These are phyloP conservation scores for Cotesia congregata DNA, from an alignment of 2,888 invertebrate species.

Conservation along the genomic window DNA sequence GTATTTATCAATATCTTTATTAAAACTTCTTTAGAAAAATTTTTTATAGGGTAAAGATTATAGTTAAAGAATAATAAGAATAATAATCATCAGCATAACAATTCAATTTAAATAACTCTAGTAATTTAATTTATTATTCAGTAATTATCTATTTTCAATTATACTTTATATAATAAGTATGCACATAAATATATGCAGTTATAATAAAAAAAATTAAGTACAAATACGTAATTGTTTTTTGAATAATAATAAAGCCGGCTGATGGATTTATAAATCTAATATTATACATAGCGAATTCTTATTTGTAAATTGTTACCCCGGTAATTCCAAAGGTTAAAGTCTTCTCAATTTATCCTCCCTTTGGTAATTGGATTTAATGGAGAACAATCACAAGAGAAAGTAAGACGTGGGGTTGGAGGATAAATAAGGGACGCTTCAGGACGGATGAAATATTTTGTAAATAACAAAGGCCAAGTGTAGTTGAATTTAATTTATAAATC, in stretches of 20 bases:
- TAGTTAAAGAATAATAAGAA: no score
- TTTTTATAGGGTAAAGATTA: no score
- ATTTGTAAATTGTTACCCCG: neutral
- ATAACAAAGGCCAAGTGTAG: neutral
- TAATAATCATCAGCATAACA: no score
- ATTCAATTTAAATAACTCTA: no score
- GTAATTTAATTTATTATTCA: no score
- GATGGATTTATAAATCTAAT: neutral
- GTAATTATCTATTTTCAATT: no score
- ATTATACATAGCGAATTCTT: neutral
- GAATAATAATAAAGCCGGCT: neutral
- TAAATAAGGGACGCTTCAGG: neutral
- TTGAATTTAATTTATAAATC: constrained; percentile 4
- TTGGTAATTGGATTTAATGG: neutral
- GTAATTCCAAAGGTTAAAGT: neutral
- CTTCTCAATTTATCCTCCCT: neutral
- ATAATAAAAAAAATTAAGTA: no score
- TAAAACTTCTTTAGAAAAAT: no score
- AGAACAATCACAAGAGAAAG: neutral
- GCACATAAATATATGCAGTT: no score
- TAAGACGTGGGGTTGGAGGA: neutral
- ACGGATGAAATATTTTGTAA: neutral
- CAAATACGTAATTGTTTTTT: neutral
- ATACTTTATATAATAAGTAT: no score
- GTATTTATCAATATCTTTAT: constrained; percentile 67